Evolutionary conservation across 1,140 invertebrate genomes (phyloP).

Genomic region (Solen grandis): DNA sequence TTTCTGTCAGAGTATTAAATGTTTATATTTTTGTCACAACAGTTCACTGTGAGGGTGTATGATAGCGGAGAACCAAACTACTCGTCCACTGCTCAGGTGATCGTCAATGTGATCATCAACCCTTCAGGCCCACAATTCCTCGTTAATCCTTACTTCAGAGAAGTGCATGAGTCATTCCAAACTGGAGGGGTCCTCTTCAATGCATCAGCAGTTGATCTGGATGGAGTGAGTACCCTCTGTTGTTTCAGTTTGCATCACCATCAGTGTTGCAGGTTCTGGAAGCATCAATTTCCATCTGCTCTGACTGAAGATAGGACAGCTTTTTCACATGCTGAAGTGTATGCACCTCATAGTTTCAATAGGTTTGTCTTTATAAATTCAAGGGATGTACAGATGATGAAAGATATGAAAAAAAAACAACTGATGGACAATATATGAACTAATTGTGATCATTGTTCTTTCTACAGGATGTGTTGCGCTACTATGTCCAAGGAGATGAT

Average conservation of each 20-base stretch:
- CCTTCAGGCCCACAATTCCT: slow-evolving; percentile 57
- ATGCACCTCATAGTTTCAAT: not conserved
- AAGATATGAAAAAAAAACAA: too few relatives aligned
- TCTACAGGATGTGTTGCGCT: slow-evolving; percentile 50
- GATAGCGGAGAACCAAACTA: slow-evolving; percentile 62
- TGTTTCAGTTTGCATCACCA: not conserved
- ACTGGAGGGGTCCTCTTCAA: slow-evolving; percentile 56
- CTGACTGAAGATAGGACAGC: not conserved
- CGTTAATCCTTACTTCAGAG: slow-evolving; percentile 40
- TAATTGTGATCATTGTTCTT: too few relatives aligned
- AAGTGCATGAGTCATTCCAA: slow-evolving; percentile 80
- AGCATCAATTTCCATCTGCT: not conserved
- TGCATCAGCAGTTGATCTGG: slow-evolving; percentile 63
- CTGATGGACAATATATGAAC: too few relatives aligned
- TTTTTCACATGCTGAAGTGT: not conserved
- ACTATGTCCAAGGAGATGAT: slow-evolving; percentile 33
- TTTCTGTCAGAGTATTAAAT: too few relatives aligned
- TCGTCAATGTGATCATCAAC: slow-evolving; percentile 59
- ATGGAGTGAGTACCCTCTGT: slow-evolving; percentile 64
- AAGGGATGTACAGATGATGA: not conserved
- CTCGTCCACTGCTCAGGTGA: slow-evolving; percentile 54
- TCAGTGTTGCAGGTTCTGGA: not conserved
- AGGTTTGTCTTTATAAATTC: not conserved
- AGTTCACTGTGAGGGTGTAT: slow-evolving; percentile 67
- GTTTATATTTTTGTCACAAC: too few relatives aligned